A percentile compares a stretch with the other conserved stretches of the same genome.
Evolutionary conservation across 2,797 vertebrate genomes (phyloP).

Genomic region (Pteropus rufus): DNA sequence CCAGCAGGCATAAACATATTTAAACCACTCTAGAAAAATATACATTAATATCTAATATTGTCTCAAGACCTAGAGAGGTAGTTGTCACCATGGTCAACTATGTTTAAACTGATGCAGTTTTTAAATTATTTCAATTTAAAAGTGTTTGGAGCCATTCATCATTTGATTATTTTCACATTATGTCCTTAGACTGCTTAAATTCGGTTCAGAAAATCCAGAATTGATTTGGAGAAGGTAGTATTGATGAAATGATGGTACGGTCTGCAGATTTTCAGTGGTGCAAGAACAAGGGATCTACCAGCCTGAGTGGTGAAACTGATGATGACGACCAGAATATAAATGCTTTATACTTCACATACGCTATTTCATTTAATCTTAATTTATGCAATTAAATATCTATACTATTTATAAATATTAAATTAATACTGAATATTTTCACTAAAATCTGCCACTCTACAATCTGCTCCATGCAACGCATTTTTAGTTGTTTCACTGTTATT

Average conservation of each 20-base stretch:
- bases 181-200: background rate
- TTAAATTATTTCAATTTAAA: conserved; percentile 30
- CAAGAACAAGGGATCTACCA: background rate
- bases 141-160: background rate
- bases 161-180: background rate
- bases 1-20: background rate
- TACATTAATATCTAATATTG: background rate
- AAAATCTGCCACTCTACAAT: background rate
- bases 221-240: background rate
- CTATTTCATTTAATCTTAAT: background rate
- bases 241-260: background rate
- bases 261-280: background rate
- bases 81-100: background rate
- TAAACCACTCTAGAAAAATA: background rate
- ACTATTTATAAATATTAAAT: background rate
- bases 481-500: background rate
- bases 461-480: background rate
- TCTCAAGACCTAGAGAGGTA: background rate
- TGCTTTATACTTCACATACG: background rate
- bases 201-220: background rate
- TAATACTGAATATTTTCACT: background rate
- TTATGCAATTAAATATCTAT: background rate
- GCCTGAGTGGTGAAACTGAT: background rate
- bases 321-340: background rate
- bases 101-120: background rate